Percentiles rank a stretch among this genome's conserved stretches.
Evolutionary conservation across 2,113 vertebrate species (phyloP).

Genomic region (chimpanzee (Pan troglodytes)): DNA sequence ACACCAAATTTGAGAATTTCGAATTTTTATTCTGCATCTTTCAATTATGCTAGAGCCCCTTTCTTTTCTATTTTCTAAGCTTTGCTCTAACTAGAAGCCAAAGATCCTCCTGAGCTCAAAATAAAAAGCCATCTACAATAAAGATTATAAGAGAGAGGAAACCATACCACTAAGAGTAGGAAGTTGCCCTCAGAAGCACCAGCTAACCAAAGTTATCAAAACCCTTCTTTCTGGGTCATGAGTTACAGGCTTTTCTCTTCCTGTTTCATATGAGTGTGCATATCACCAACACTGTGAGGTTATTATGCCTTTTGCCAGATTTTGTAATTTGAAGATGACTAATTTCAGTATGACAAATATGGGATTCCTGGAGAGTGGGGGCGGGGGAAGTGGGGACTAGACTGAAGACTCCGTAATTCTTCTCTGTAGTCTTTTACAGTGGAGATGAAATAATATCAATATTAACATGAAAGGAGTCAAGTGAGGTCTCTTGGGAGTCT

Average conservation of each 20-base stretch:
- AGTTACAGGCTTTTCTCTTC: conserved; percentile 38
- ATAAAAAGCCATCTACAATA: neutral
- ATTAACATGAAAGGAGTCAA: neutral
- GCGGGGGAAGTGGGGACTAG: neutral
- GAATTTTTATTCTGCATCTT: neutral
- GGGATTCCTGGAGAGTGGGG: neutral
- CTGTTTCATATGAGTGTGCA: neutral
- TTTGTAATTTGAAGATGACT: conserved; percentile 46
- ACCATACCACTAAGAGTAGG: no score
- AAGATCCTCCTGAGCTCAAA: neutral
- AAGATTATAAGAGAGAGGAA: neutral
- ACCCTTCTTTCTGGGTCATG: neutral
- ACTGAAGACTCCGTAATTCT: neutral
- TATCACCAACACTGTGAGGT: neutral
- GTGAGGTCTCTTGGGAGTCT: neutral
- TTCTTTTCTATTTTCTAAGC: conserved; percentile 35
- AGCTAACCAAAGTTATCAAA: neutral
- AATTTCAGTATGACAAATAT: conserved; percentile 39
- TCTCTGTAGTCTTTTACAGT: neutral
- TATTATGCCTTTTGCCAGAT: conserved; percentile 23
- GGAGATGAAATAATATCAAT: neutral
- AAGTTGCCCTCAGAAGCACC: neutral
- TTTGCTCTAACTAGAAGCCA: neutral
- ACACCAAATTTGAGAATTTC: neutral
- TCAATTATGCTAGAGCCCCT: neutral